Conservation (phyloP, 1,140 invertebrate genomes). For the Zaprionus davidi region DNA sequence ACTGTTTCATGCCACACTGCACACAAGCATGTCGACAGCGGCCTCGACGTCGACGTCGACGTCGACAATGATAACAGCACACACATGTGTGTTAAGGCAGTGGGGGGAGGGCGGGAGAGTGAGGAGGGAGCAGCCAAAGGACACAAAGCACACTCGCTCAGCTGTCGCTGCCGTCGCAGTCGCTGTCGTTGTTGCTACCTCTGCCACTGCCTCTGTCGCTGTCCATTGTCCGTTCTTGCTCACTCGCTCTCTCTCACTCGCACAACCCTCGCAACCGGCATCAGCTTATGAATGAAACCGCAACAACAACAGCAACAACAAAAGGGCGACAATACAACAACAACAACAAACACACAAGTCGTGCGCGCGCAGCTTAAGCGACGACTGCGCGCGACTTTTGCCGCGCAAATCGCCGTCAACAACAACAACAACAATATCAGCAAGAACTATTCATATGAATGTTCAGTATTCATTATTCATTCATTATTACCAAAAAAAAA, state of each 20-base stretch:
- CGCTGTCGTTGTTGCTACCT: neutral
- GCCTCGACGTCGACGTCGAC: neutral
- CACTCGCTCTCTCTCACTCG: conserved; percentile 8
- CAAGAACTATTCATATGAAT: conserved; percentile 2
- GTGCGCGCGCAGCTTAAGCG: conserved; percentile 55
- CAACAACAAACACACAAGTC: conserved; percentile 17
- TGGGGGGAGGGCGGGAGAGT: neutral
- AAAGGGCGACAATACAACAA: conserved; percentile 3
- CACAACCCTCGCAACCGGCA: conserved; percentile 44
- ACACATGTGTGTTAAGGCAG: conserved; percentile 24
- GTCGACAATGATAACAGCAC: conserved; percentile 31
- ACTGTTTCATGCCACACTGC: conserved; percentile 38
- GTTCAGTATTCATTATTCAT: conserved; percentile 2
- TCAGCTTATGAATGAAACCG: conserved; percentile 16
- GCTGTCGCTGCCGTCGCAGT: conserved; percentile 1
- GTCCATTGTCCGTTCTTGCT: conserved; percentile 22
- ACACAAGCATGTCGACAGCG: conserved; percentile 13
- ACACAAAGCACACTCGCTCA: conserved; percentile 1
- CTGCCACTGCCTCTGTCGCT: neutral
- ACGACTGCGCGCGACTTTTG: conserved; percentile 41
- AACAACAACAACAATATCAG: conserved; percentile 25
- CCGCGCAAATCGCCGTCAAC: conserved; percentile 36
- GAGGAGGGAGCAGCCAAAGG: neutral
- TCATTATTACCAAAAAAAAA: neutral
- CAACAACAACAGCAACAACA: conserved; percentile 15